Evolutionary conservation across 2,113 vertebrate genomes (phyloP), one percentile per base, ranked within the genome.

Genomic region (Pungitius pungitius): DNA sequence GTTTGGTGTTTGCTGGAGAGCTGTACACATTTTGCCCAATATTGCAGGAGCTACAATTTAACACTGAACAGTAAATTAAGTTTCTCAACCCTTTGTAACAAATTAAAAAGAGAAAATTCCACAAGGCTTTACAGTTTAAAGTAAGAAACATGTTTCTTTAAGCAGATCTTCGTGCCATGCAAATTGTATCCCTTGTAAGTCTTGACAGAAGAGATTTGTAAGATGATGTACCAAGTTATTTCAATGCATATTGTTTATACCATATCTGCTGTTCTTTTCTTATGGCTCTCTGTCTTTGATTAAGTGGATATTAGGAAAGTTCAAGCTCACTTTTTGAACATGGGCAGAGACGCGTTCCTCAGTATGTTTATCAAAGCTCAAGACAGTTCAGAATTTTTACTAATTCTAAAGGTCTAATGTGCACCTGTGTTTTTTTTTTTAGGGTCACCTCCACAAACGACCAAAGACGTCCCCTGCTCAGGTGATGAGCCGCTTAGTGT

Each of bases 381-480:
- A 52, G 15, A 35, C 17, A 12, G 37, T 65, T 56, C 62, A 45
- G 43, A 85, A 69, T 58, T 33, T 27, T 20, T 24, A 15, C 61
- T 12, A 57, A 69, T 60, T 56, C 27, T 56, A 42, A 69, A 75
- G 20, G 15, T 22, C 67, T 79, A 17, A 68, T 59, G 6, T 73
- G 40, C 74, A 52, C 47, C 54, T 75, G 24, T 91, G 61, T 73
- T 47, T 10, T 33, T 61, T 40, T 84, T 89, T 75, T 17, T 86
- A 99, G 97, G 95, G 93, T 88, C 95, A 94, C 87, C 92, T 95
- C 54, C 95, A 94, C 91, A 99, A 99, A 92, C 95, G 96, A 87
- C 95, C 93, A 56, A 97, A 97, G 90, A 80, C 92, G 13, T 95
- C 96, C 0, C 79, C 90, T 45, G 88, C 93, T 72, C 97, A 99